Evolutionary conservation across 30 jellyfish, hydroid and myxozoan genomes (phyloP).

Genomic region (Hydractinia echinata): DNA sequence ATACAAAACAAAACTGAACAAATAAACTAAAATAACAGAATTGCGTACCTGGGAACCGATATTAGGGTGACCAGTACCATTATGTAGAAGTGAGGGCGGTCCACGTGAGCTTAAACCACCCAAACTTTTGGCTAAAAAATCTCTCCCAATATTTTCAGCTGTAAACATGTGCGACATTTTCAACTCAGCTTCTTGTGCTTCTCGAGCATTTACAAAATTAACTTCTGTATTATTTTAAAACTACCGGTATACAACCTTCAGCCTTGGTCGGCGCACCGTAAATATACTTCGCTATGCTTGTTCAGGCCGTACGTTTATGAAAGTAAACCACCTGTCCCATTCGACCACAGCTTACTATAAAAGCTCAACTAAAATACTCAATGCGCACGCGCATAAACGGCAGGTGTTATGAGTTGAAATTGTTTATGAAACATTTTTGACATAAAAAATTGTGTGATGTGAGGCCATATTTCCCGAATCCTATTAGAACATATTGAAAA

Average conservation of each 20-base stretch:
- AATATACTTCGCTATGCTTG: background rate
- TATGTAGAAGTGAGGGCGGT: slow-evolving; percentile 44
- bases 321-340: slow-evolving; percentile 30
- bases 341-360: slow-evolving; percentile 22
- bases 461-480: slow-evolving; percentile 15
- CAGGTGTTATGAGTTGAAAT: slow-evolving; percentile 29
- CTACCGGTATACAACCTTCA: background rate
- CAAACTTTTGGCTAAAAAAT: slow-evolving; percentile 33
- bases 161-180: slow-evolving; percentile 35
- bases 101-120: slow-evolving; percentile 34
- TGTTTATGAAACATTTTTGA: slow-evolving; percentile 14
- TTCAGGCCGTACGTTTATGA: slow-evolving; percentile 21
- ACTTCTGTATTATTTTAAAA: no score
- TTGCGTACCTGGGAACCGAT: slow-evolving; percentile 31
- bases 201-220: no score
- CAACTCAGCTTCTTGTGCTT: background rate
- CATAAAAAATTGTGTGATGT: background rate
- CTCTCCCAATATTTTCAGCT: slow-evolving; percentile 27
- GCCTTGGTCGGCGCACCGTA: slow-evolving; percentile 10
- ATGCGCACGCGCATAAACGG: slow-evolving; percentile 41
- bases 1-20: background rate
- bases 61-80: slow-evolving; percentile 36
- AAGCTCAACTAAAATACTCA: slow-evolving; percentile 9
- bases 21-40: background rate
- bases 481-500: background rate